phyloP scores from a whole-genome alignment of 1,140 invertebrate species.

The Drosophila pallidifrons region DNA sequence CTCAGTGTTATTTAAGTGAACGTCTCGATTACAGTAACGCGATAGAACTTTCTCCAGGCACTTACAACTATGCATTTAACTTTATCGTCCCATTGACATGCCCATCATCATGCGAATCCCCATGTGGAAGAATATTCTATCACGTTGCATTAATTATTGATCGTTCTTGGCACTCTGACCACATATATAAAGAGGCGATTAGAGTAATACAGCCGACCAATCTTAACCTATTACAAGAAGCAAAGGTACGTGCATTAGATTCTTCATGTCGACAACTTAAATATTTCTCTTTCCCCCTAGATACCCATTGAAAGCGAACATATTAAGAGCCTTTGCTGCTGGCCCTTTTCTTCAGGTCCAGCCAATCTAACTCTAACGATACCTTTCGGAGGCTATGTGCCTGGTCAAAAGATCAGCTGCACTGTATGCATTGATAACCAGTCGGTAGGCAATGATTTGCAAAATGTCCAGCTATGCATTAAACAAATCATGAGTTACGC shows the following conservation, averaged over 20 bases:
- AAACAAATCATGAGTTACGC: constrained; percentile 54
- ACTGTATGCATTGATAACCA: constrained; percentile 66
- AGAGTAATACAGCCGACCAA: constrained; percentile 90
- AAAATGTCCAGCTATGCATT: constrained; percentile 44
- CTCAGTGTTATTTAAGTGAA: constrained; percentile 51
- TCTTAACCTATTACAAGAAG: constrained; percentile 87
- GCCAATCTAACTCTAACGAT: constrained; percentile 61
- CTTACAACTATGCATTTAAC: constrained; percentile 63
- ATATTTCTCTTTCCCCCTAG: constrained; percentile 27
- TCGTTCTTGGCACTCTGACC: constrained; percentile 89
- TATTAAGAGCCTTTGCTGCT: constrained; percentile 68
- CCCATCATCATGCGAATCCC: constrained; percentile 90
- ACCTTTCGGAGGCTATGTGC: constrained; percentile 75
- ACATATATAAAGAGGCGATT: constrained; percentile 89
- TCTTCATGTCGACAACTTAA: background rate
- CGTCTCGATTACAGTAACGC: constrained; percentile 27
- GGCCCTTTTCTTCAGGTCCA: constrained; percentile 71
- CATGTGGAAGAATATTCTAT: constrained; percentile 89
- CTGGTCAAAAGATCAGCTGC: constrained; percentile 69
- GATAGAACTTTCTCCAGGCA: constrained; percentile 54
- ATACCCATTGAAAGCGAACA: constrained; percentile 62
- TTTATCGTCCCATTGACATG: constrained; percentile 86
- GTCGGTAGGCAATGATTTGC: constrained; percentile 59
- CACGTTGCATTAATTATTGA: constrained; percentile 88
- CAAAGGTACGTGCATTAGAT: constrained; percentile 47